Evolutionary conservation across 1,140 invertebrate genomes (phyloP).

Genomic region (Papilio machaon): DNA sequence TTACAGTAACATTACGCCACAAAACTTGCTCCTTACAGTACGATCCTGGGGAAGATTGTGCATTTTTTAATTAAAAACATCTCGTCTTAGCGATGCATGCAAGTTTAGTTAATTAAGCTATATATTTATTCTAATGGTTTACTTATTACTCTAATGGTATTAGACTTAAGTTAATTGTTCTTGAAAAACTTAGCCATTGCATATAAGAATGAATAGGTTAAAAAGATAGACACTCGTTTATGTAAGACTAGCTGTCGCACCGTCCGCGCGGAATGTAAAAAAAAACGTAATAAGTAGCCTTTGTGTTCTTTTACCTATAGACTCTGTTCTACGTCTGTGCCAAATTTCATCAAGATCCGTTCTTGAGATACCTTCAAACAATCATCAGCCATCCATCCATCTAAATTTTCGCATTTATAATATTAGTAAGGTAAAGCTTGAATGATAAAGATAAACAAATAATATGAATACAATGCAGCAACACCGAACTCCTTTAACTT

Average conservation of each 20-base stretch:
- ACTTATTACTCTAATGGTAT: background rate
- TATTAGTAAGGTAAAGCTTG: background rate
- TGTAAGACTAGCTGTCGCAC: too few relatives aligned
- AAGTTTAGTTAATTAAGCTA: background rate
- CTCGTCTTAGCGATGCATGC: background rate
- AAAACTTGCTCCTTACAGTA: slow-evolving; percentile 17
- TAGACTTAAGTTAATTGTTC: background rate
- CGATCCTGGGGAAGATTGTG: background rate
- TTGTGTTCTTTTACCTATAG: too few relatives aligned
- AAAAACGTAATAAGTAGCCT: too few relatives aligned
- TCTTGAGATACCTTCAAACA: too few relatives aligned
- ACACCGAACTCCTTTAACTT: background rate
- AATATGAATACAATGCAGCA: background rate
- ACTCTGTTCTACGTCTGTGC: too few relatives aligned
- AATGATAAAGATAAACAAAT: background rate
- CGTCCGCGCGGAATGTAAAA: too few relatives aligned
- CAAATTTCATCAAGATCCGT: too few relatives aligned
- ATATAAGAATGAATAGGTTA: background rate
- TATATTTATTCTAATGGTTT: background rate
- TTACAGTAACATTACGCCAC: slow-evolving; percentile 22
- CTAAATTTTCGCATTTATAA: too few relatives aligned
- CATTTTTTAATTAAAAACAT: background rate
- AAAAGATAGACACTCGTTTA: too few relatives aligned
- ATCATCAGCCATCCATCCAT: too few relatives aligned
- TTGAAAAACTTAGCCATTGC: background rate